These are phyloP conservation scores for Kobus ellipsiprymnus DNA, from an alignment of 2,113 vertebrate species.

Conservation along the genomic window DNA sequence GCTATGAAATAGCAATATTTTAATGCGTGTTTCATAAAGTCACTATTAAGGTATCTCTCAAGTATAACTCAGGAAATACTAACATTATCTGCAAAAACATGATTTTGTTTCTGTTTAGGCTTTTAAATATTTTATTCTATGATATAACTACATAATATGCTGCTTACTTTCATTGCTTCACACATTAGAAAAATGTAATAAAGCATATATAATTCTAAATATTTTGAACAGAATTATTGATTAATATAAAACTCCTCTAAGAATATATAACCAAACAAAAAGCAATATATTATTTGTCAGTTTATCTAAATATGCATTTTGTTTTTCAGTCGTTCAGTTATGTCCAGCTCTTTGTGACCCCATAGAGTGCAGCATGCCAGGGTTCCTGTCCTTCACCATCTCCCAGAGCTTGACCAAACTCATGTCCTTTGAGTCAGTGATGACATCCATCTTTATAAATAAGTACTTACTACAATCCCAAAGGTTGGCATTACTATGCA, in stretches of 20 bases:
- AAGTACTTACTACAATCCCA: neutral
- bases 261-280: neutral
- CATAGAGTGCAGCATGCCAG: neutral
- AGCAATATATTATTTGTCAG: neutral
- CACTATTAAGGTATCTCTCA: neutral
- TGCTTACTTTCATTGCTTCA: neutral
- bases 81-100: neutral
- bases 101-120: neutral
- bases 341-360: neutral
- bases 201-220: neutral
- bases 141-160: neutral
- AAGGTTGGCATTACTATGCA: neutral
- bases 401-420: neutral
- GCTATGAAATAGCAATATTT: neutral
- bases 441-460: neutral
- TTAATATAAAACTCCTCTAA: neutral
- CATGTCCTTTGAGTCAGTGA: neutral
- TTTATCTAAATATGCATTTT: neutral
- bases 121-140: conserved; percentile 34
- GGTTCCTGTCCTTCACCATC: neutral
- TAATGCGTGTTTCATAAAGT: neutral
- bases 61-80: neutral
- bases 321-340: neutral
- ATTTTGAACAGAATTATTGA: neutral
- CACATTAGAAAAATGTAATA: neutral